Percentiles rank a stretch among this genome's conserved stretches.
Conservation (phyloP, 35 echinoderm and acorn worm species). For the Apostichopus japonicus region DNA sequence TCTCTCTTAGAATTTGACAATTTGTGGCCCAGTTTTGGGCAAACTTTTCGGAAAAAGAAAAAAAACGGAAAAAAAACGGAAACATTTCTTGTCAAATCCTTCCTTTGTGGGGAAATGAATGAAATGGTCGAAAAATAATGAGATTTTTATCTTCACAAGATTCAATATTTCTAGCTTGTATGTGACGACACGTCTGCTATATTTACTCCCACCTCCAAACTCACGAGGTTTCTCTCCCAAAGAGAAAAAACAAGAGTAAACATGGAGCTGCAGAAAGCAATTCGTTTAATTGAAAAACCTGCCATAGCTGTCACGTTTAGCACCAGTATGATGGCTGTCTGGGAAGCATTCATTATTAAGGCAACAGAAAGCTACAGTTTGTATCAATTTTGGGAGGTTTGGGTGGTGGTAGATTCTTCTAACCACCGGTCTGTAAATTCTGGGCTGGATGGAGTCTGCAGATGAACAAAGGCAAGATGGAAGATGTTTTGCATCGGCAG, state of each 20-base stretch:
- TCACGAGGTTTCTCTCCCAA: neutral
- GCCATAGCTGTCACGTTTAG: conserved; percentile 6
- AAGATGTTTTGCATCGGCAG: no score
- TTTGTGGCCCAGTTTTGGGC: neutral
- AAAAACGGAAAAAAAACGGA: neutral
- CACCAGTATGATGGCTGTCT: neutral
- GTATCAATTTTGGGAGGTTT: neutral
- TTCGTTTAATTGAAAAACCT: conserved; percentile 47
- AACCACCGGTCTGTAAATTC: neutral
- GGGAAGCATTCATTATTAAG: neutral
- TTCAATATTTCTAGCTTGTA: neutral
- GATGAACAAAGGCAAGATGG: no score
- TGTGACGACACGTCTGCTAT: neutral
- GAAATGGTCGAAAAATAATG: neutral
- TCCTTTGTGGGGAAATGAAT: neutral
- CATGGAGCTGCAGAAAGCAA: conserved; percentile 27
- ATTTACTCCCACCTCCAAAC: neutral
- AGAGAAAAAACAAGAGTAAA: conserved; percentile 30
- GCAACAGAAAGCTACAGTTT: neutral
- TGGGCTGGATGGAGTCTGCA: no score
- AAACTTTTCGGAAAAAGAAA: neutral
- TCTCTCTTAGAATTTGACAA: neutral
- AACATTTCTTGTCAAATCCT: neutral
- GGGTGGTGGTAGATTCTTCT: neutral
- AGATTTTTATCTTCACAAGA: neutral